Evolutionary conservation across 2,797 vertebrate genomes (phyloP), one percentile per base, ranked within the genome.

Genomic region (Anabacerthia variegaticeps): DNA sequence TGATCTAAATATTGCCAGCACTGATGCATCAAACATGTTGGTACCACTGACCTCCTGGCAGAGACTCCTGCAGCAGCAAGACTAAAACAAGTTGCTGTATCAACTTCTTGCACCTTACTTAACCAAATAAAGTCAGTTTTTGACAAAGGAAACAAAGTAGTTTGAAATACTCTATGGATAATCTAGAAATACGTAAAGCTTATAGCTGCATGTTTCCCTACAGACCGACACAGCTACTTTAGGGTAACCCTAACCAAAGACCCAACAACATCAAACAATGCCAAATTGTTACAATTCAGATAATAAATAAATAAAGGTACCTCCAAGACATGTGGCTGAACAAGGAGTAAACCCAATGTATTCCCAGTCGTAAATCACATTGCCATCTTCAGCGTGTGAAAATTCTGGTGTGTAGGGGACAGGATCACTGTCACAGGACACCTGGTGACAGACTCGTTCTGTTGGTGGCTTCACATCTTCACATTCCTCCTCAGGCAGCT

Each of bases 401-500:
- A 66, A 15, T 15, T 92, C 93, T 15, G 73, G 93, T 6, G 83
- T 88, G 24, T 23, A 93, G 49, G 95, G 80, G 6, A 82, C 30
- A 10, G 93, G 95, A 61, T 88, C 92, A 32, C 89, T 97, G 19
- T 95, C 93, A 66, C 99, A 99, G 12, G 98, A 95, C 3, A 92
- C 92, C 12, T 96, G 96, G 85, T 97, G 96, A 94, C 99, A 99
- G 34, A 92, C 94, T 68, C 96, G 98, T 86, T 98, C 98, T 5
- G 96, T 87, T 32, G 93, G 89, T 15, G 98, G 98, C 91, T 94
- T 97, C 68, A 97, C 97, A 9, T 98, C 97, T 3, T 98, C 98
- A 24, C 99, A 99, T 88, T 99, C 99, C 62, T 98, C 99, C 55
- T 99, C 98, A 0, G 99, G 99, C 68, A 99, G 98, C 34, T 99